These are phyloP conservation scores for Pachymerium ferrugineum DNA, from an alignment of 2,888 invertebrate genomes.

Conservation along the genomic window DNA sequence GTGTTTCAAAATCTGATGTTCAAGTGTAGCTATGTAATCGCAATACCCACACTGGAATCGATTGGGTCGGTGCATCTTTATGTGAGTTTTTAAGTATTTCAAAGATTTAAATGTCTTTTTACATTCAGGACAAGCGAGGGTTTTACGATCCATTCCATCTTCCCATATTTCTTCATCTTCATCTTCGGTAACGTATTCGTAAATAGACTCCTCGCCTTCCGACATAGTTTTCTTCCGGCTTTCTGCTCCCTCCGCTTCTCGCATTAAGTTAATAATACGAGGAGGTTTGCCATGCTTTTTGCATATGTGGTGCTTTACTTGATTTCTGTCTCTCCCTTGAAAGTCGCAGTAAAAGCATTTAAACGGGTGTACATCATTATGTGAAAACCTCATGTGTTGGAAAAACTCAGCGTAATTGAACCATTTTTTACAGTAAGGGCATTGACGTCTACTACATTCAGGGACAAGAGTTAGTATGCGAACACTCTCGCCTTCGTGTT, in stretches of 20 bases:
- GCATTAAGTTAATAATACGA: background rate
- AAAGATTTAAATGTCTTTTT: conserved; percentile 36
- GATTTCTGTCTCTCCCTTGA: conserved; percentile 39
- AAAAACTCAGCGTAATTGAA: conserved; percentile 36
- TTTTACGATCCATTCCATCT: background rate
- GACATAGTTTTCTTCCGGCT: conserved; percentile 35
- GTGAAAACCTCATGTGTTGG: conserved; percentile 38
- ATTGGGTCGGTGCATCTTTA: conserved; percentile 35
- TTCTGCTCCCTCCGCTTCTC: background rate
- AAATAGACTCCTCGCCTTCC: conserved; percentile 36
- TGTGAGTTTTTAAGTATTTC: conserved; percentile 36
- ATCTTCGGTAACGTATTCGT: conserved; percentile 36
- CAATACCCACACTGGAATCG: conserved; percentile 37
- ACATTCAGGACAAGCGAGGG: conserved; percentile 35
- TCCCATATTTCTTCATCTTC: conserved; percentile 33
- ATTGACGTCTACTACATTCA: conserved; percentile 13
- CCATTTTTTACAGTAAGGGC: conserved; percentile 35
- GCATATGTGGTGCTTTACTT: conserved; percentile 39
- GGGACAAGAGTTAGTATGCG: conserved; percentile 33
- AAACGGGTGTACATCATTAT: conserved; percentile 38
- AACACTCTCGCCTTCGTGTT: conserved; percentile 32
- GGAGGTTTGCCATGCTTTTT: conserved; percentile 37
- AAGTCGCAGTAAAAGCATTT: conserved; percentile 40
- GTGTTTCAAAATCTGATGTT: conserved; percentile 35
- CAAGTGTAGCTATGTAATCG: conserved; percentile 35